Conservation (phyloP, 2,113 vertebrate genomes). For the Gallinago paraguaiae region DNA sequence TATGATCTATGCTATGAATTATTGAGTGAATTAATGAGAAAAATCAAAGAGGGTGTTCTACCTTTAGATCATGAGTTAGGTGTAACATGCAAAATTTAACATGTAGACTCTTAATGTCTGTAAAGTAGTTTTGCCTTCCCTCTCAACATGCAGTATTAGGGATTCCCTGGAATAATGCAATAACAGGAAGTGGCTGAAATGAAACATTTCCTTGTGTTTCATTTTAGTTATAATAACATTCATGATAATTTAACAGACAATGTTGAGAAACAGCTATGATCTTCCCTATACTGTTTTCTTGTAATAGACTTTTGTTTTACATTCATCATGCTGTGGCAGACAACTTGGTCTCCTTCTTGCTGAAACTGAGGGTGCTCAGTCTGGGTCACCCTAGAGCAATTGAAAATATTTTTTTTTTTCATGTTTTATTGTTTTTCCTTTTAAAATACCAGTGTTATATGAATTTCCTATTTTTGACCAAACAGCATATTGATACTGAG, state of each 20-base stretch:
- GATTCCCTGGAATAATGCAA: neutral
- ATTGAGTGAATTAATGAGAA: neutral
- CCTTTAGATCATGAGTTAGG: neutral
- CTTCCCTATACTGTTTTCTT: neutral
- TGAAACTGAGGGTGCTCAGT: neutral
- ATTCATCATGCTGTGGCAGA: neutral
- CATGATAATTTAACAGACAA: neutral
- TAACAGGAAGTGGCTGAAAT: neutral
- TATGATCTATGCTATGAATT: neutral
- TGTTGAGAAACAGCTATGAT: neutral
- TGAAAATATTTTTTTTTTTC: neutral
- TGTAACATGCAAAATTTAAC: neutral
- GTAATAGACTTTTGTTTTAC: neutral
- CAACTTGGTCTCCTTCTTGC: neutral
- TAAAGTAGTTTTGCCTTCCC: neutral
- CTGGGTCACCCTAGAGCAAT: neutral
- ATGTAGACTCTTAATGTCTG: neutral
- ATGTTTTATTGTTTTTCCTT: neutral
- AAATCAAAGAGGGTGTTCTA: neutral
- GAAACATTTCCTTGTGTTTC: neutral
- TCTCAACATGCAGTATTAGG: neutral
- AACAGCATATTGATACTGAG: neutral
- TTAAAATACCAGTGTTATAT: neutral
- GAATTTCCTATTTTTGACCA: neutral
- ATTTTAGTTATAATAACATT: neutral